Percentiles rank a stretch among this genome's conserved stretches.
Evolutionary conservation across 2,888 invertebrate genomes (phyloP).

Genomic region (Drosophila tanythrix): DNA sequence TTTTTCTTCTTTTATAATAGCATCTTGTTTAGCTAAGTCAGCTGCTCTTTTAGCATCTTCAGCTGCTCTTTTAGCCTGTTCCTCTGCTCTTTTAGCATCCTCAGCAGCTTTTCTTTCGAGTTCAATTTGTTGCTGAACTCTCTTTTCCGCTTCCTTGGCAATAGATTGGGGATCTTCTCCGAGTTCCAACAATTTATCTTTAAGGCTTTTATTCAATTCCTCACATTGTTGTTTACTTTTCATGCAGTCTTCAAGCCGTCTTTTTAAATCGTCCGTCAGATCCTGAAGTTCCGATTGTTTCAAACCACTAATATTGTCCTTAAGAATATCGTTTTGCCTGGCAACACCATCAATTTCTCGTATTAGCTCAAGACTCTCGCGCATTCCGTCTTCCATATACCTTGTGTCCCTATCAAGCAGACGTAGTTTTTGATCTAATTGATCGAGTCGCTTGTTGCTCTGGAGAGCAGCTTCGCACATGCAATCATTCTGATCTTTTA

Average conservation of each 20-base stretch:
- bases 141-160: conserved; percentile 10
- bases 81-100: neutral
- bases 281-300: conserved; percentile 65
- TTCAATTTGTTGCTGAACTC: conserved; percentile 7
- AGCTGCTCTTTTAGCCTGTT: neutral
- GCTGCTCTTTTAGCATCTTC: neutral
- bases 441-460: conserved; percentile 49
- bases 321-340: conserved; percentile 66
- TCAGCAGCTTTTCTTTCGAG: conserved; percentile 10
- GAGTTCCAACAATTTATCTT: conserved; percentile 38
- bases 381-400: conserved; percentile 67
- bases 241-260: conserved; percentile 64
- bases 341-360: conserved; percentile 76
- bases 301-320: conserved; percentile 62
- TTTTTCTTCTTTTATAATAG: neutral
- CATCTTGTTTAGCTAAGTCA: neutral
- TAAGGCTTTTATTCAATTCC: conserved; percentile 51
- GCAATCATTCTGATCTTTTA: conserved; percentile 57
- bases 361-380: conserved; percentile 67
- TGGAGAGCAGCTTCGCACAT: conserved; percentile 54
- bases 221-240: conserved; percentile 54
- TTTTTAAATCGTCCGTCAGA: conserved; percentile 63
- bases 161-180: conserved; percentile 54
- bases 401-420: conserved; percentile 62
- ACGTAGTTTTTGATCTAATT: conserved; percentile 56